Base-by-base conservation (phyloP, 2,888 invertebrate genomes). In the Epistrophella euchroma region DNA sequence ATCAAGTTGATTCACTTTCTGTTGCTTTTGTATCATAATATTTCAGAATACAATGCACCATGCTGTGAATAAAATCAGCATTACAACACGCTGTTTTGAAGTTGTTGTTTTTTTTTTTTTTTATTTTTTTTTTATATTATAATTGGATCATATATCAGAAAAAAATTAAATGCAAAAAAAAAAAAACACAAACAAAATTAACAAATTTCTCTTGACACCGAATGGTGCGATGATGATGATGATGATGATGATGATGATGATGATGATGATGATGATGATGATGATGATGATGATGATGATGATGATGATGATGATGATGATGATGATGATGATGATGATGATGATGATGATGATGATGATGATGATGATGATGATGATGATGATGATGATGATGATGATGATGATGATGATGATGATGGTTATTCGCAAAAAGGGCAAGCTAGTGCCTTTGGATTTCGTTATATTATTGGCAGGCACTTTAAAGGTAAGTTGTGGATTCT, bases 81-180 rank as follows among this genome's bases (percentile, higher is more conserved):
- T 76, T 76, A 73, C 85, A 85, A 76, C 80, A 80, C 85, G 85
- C 75, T 80, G 85, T 77, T 80, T 85, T 81, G 72, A 70, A 81
- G 77, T 76, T 77, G 72, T 70, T 37, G 13, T 37, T 22, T 22
- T 40, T 60, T 60, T 37, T 58, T 58, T 32, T 35, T 37, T 37
- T 28, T 6, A 28, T 5, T 28, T 28, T 32, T 56, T n/a, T 32
- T 76, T 76, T 40, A 66, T 72, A 72, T 55, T 55, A 76, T 85
- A 85, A 85, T 85, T 85, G 85, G 81, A 68, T 77, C 76, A 73
- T 70, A 73, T 77, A 72, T 76, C 72, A 80, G 6, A 72, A 64
- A 75, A 25, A 62, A 35, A 32, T 22, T n/a, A 22, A 11, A 22
- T 5, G n/a, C 5, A 7, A 72, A 72, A 17, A 35, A 55, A 66